phyloP scores from a whole-genome alignment of 2,113 vertebrate species.

The Anthoscopus minutus region DNA sequence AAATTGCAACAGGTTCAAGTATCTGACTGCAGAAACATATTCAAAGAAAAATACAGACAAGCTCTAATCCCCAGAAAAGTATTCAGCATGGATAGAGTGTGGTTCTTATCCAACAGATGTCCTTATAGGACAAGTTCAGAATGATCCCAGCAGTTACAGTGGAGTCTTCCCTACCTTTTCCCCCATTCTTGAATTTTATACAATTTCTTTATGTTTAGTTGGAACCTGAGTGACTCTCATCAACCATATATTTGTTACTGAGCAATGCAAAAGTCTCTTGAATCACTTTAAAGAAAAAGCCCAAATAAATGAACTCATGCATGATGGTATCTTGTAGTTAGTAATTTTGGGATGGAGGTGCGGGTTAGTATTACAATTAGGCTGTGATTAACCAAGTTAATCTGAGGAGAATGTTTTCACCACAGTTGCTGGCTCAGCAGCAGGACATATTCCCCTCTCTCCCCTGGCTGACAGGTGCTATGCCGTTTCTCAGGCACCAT shows the following conservation, averaged over 20 bases:
- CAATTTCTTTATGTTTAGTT: not conserved
- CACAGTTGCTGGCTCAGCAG: not conserved
- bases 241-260: not conserved
- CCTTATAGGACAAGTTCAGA: not conserved
- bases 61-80: not conserved
- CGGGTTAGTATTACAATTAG: not conserved
- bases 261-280: not conserved
- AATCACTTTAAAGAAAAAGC: not conserved
- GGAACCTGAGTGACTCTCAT: not conserved
- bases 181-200: not conserved
- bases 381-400: not conserved
- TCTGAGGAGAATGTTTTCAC: not conserved
- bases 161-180: not conserved
- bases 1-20: not conserved
- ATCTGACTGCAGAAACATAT: not conserved
- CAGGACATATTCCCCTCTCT: not conserved
- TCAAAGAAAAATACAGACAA: not conserved
- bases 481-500: not conserved
- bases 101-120: not conserved
- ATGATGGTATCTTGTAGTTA: fast-evolving
- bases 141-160: not conserved
- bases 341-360: not conserved
- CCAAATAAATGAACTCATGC: not conserved
- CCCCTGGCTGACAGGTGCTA: not conserved
- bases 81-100: not conserved